These are phyloP conservation scores for Neosilurus mollespiculum DNA, from an alignment of 2,797 vertebrate genomes.

Conservation along the genomic window DNA sequence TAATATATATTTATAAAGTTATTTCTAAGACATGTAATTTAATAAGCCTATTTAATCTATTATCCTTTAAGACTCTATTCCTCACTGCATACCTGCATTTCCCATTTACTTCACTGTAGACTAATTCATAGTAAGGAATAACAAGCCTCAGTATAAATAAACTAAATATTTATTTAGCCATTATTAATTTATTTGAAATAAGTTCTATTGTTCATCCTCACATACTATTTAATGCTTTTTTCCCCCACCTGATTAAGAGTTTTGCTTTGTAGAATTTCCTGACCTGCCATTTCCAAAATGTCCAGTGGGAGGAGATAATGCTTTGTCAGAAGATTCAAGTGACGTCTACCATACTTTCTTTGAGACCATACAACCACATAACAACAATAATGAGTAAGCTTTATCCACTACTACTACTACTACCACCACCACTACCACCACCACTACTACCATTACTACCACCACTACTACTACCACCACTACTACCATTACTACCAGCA, in stretches of 20 bases:
- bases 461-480: no score
- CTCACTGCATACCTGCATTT: not conserved
- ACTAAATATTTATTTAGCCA: not conserved
- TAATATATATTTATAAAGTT: no score
- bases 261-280: not conserved
- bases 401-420: no score
- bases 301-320: constrained; percentile 36
- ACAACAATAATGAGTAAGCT: no score
- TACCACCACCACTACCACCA: no score
- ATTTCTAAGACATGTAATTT: no score
- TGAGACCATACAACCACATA: not conserved
- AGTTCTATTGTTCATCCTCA: not conserved
- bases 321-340: not conserved
- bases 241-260: not conserved
- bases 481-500: no score
- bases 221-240: not conserved
- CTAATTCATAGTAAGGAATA: not conserved
- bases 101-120: not conserved
- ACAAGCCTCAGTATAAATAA: not conserved
- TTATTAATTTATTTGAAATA: constrained; percentile 4
- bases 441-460: not conserved
- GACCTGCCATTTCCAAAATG: constrained; percentile 10
- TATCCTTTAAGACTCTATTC: no score
- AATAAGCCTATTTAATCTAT: no score
- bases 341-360: not conserved